phyloP scores from a whole-genome alignment of 2,888 invertebrate genomes.

The Druceiella hillmani region DNA sequence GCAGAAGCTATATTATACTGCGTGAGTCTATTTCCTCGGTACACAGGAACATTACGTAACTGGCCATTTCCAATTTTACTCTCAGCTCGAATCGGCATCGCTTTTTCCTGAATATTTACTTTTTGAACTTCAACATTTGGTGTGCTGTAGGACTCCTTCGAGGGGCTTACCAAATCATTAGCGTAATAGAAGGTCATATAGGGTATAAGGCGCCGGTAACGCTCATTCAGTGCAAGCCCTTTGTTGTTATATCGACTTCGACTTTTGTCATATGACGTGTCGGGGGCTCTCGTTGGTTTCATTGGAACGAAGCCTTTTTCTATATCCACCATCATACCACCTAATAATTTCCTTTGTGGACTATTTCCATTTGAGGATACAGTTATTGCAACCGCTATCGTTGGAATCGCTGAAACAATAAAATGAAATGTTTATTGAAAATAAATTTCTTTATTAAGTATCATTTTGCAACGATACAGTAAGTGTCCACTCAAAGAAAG shows the following conservation, averaged over 20 bases:
- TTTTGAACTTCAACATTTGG: constrained; percentile 42
- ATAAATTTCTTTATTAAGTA: too few relatives aligned
- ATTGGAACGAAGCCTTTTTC: constrained; percentile 35
- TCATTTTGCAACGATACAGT: too few relatives aligned
- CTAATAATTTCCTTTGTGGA: constrained; percentile 42
- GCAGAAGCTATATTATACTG: constrained; percentile 46
- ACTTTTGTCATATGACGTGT: constrained; percentile 11
- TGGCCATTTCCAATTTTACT: constrained; percentile 38
- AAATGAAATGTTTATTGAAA: neutral
- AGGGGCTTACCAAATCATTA: constrained; percentile 49
- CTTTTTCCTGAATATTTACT: constrained; percentile 37
- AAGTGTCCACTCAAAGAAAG: too few relatives aligned
- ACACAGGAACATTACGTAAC: constrained; percentile 44
- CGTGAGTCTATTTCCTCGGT: constrained; percentile 44
- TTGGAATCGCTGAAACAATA: constrained; percentile 41
- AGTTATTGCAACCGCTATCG: constrained; percentile 37
- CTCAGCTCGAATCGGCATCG: constrained; percentile 30
- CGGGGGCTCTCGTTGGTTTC: constrained; percentile 17
- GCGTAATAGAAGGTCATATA: constrained; percentile 79
- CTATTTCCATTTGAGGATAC: constrained; percentile 49
- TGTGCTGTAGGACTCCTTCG: constrained; percentile 31
- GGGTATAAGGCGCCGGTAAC: constrained; percentile 73
- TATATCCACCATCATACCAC: constrained; percentile 37
- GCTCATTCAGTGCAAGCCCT: constrained; percentile 54
- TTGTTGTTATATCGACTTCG: constrained; percentile 22